Conservation (phyloP, 2,888 invertebrate genomes). For the Patella pellucida region DNA sequence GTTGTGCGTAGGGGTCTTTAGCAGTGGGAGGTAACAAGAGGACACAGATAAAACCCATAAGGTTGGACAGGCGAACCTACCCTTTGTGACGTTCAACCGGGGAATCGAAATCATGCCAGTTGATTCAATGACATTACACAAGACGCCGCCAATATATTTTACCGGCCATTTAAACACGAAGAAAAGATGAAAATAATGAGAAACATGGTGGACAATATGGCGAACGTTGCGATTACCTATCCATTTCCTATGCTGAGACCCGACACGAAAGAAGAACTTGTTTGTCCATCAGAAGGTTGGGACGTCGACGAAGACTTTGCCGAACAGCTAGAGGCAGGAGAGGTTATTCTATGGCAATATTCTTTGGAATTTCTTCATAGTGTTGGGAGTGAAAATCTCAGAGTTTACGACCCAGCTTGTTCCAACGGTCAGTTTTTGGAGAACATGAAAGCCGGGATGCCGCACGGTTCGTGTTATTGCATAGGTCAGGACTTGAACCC, state of each 20-base stretch:
- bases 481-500: slow-evolving; percentile 51
- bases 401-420: slow-evolving; percentile 48
- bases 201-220: slow-evolving; percentile 30
- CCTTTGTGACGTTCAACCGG: too few species aligned
- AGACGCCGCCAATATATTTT: slow-evolving; percentile 34
- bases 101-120: too few species aligned
- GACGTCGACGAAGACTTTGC: slow-evolving; percentile 47
- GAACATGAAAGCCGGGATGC: slow-evolving; percentile 42
- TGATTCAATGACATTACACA: slow-evolving; percentile 31
- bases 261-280: slow-evolving; percentile 41
- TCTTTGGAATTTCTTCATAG: slow-evolving; percentile 39
- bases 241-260: slow-evolving; percentile 47
- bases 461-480: slow-evolving; percentile 46
- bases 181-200: slow-evolving; percentile 44
- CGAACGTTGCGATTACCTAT: slow-evolving; percentile 36
- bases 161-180: slow-evolving; percentile 35
- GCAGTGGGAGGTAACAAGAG: too few species aligned
- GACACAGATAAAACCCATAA: too few species aligned
- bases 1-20: too few species aligned
- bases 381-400: slow-evolving; percentile 28
- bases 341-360: slow-evolving; percentile 45
- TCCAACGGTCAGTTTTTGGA: slow-evolving; percentile 50
- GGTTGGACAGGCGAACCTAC: too few species aligned
- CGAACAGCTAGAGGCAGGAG: slow-evolving; percentile 46
- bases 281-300: slow-evolving; percentile 50